Evolutionary conservation across 2,888 invertebrate species (phyloP).

Genomic region (Xanthorhoe designata): DNA sequence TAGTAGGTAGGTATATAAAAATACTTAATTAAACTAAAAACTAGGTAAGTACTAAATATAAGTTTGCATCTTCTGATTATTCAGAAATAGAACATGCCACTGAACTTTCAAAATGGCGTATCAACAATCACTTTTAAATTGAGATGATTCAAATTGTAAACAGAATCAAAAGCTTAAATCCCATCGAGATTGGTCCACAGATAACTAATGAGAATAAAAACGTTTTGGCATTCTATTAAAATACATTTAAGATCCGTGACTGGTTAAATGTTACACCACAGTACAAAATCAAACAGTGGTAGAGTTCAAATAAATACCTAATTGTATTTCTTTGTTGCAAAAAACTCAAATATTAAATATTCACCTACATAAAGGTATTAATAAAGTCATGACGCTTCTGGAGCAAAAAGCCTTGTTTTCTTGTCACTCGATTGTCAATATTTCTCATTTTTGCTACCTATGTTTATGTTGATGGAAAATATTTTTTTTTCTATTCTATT

Average conservation of each 20-base stretch:
- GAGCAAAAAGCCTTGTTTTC: no score
- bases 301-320: background rate
- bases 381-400: no score
- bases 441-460: no score
- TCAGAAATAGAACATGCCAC: background rate
- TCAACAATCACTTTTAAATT: constrained; percentile 1
- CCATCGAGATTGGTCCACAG: constrained; percentile 21
- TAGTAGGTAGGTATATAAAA: no score
- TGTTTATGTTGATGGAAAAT: no score
- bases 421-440: no score
- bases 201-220: constrained; percentile 33
- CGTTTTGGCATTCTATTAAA: constrained; percentile 40
- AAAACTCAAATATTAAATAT: no score
- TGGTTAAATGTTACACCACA: constrained; percentile 20
- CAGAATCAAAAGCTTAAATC: constrained; percentile 20
- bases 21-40: background rate
- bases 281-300: constrained; percentile 16
- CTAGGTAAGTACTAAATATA: background rate
- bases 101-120: background rate
- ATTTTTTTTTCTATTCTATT: no score
- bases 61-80: background rate
- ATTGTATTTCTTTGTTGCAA: no score
- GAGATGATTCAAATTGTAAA: constrained; percentile 17
- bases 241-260: constrained; percentile 33
- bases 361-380: no score